These are phyloP conservation scores for Panagrolaimus sp. DNA, from an alignment of 1,140 invertebrate genomes.

Conservation along the genomic window DNA sequence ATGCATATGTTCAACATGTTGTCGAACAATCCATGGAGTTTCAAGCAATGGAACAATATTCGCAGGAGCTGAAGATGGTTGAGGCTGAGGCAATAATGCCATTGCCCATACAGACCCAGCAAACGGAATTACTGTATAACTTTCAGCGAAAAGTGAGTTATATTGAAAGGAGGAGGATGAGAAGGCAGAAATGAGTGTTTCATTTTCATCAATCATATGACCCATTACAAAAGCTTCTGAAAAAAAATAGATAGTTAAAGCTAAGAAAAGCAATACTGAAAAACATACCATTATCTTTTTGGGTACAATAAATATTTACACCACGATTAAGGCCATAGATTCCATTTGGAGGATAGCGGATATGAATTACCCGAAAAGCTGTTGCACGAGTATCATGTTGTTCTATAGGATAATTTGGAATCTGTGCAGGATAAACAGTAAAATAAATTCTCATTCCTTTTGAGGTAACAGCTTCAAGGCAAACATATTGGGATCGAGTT, in stretches of 20 bases:
- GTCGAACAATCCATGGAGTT: neutral
- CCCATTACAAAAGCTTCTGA: neutral
- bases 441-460: slow-evolving; percentile 7
- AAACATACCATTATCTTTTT: neutral
- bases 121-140: neutral
- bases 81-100: neutral
- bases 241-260: neutral
- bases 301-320: neutral
- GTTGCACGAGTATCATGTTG: neutral
- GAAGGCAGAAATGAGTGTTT: neutral
- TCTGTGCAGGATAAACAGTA: neutral
- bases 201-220: neutral
- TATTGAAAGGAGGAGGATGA: neutral
- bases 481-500: neutral
- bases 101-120: slow-evolving; percentile 6
- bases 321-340: neutral
- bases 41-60: neutral
- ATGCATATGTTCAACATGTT: neutral
- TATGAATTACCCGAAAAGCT: neutral
- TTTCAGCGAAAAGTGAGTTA: neutral
- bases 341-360: neutral
- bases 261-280: neutral
- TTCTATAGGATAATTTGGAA: neutral
- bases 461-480: neutral
- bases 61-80: neutral